phyloP scores from a whole-genome alignment of 2,888 invertebrate genomes.

The Neria commutata region DNA sequence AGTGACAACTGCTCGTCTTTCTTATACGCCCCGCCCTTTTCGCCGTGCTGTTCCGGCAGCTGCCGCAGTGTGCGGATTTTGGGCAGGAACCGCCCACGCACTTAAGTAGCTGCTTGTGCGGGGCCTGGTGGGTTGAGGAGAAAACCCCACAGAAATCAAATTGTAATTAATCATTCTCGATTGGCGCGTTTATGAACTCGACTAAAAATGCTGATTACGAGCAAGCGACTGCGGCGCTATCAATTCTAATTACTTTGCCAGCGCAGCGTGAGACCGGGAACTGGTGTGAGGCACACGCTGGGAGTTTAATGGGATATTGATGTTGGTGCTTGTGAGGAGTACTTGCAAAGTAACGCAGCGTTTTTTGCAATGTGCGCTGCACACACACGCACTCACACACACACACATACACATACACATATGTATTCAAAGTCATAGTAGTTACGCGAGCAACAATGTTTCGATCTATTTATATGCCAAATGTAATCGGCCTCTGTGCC shows the following conservation, averaged over 20 bases:
- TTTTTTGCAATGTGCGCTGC: too few relatives aligned
- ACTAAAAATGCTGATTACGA: not conserved
- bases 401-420: too few relatives aligned
- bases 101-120: not conserved
- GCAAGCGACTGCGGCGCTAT: not conserved
- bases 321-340: not conserved
- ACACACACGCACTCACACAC: too few relatives aligned
- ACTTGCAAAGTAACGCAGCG: too few relatives aligned
- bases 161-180: not conserved
- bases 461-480: too few relatives aligned
- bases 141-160: not conserved
- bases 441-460: too few relatives aligned
- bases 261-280: not conserved
- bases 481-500: too few relatives aligned
- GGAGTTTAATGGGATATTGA: not conserved
- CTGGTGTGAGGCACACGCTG: too few relatives aligned
- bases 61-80: too few relatives aligned
- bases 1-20: not conserved
- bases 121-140: not conserved
- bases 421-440: too few relatives aligned
- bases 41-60: too few relatives aligned
- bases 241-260: not conserved
- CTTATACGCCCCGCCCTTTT: too few relatives aligned
- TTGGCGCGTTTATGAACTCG: not conserved
- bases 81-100: not conserved